Percentiles rank a stretch among this genome's conserved stretches.
phyloP scores from a whole-genome alignment of 2,888 invertebrate genomes.

The Volucella inanis region DNA sequence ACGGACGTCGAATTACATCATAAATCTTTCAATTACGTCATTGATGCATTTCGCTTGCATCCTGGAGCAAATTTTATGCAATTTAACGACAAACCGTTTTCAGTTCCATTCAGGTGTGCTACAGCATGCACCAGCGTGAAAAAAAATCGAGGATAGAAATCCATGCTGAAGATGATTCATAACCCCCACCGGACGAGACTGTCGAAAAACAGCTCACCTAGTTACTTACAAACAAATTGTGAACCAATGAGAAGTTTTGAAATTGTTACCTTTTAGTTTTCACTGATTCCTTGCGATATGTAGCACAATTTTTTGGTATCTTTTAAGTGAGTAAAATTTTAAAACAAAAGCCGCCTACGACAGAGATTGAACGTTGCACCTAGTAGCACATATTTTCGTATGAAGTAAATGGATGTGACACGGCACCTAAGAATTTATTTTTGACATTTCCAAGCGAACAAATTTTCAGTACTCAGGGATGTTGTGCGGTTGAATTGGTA shows the following conservation, averaged over 20 bases:
- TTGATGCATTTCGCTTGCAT: conserved; percentile 23
- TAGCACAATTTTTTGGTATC: conserved; percentile 14
- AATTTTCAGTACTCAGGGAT: conserved; percentile 28
- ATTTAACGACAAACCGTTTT: background rate
- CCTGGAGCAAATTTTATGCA: background rate
- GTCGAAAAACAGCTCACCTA: conserved; percentile 15
- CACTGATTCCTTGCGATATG: conserved; percentile 10
- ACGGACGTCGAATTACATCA: conserved; percentile 64
- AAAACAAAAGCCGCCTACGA: conserved; percentile 62
- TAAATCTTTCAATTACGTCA: conserved; percentile 59
- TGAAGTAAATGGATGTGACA: conserved; percentile 44
- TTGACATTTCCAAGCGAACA: conserved; percentile 25
- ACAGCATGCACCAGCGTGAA: background rate
- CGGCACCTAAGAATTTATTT: conserved; percentile 30
- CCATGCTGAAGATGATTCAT: conserved; percentile 56
- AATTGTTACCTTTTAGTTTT: conserved; percentile 1
- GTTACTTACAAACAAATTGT: conserved; percentile 42
- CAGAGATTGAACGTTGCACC: conserved; percentile 46
- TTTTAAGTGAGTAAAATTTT: conserved; percentile 22
- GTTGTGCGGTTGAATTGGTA: background rate
- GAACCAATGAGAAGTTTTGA: background rate
- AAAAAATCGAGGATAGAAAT: background rate
- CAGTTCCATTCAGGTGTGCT: background rate
- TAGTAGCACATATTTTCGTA: conserved; percentile 50
- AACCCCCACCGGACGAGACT: conserved; percentile 25